Evolutionary conservation across 2,888 invertebrate species (phyloP).

Genomic region (Chrysomela aeneicollis): DNA sequence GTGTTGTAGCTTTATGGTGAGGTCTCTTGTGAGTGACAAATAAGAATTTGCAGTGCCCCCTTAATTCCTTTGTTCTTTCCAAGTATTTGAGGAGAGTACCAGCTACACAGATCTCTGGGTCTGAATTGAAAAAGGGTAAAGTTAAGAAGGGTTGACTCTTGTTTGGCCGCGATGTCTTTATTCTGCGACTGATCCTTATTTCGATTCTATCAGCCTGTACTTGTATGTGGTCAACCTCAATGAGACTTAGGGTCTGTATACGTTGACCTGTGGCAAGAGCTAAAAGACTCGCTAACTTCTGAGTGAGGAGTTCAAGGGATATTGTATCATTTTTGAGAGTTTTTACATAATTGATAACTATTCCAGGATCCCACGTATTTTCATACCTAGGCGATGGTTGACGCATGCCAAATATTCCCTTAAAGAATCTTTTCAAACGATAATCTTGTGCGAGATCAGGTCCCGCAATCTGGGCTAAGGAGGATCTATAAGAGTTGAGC

Average conservation of each 20-base stretch:
- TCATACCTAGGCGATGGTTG: slow-evolving; percentile 17
- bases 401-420: slow-evolving; percentile 23
- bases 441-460: slow-evolving; percentile 24
- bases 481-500: slow-evolving; percentile 27
- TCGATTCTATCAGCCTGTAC: neutral
- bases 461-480: slow-evolving; percentile 27
- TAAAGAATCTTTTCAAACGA: slow-evolving; percentile 2
- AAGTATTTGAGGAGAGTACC: too few species aligned
- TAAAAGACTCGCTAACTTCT: slow-evolving; percentile 20
- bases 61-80: too few species aligned
- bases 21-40: too few species aligned
- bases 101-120: too few species aligned
- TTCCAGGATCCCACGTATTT: slow-evolving; percentile 24
- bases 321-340: slow-evolving; percentile 14
- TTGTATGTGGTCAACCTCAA: slow-evolving; percentile 18
- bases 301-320: slow-evolving; percentile 15
- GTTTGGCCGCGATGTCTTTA: slow-evolving; percentile 19
- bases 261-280: slow-evolving; percentile 27
- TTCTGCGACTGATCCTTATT: slow-evolving; percentile 14
- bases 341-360: slow-evolving; percentile 24
- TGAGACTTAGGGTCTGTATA: slow-evolving; percentile 20
- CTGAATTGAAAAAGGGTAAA: neutral
- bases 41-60: too few species aligned
- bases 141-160: neutral
- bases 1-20: too few species aligned